A percentile compares a stretch with the other conserved stretches of the same genome.
Conservation (phyloP, 1,140 invertebrate species). For the Melanaphis sacchari region DNA sequence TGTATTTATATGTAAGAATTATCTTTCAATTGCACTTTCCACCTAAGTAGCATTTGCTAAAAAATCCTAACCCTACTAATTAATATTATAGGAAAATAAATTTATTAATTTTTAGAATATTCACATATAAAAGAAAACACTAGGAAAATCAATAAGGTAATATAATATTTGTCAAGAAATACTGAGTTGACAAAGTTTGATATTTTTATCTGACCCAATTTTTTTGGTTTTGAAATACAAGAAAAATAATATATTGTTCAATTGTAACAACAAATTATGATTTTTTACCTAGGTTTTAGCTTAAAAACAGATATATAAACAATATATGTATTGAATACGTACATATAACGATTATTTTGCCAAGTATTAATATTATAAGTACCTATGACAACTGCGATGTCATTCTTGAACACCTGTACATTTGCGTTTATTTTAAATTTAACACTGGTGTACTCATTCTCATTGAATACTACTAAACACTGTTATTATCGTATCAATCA, state of each 20-base stretch:
- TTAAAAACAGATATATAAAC: background rate
- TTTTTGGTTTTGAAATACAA: background rate
- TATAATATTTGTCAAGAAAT: background rate
- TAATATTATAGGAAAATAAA: background rate
- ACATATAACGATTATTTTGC: background rate
- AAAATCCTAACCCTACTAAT: too few species aligned
- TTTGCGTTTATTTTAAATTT: constrained; percentile 29
- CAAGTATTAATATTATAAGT: constrained; percentile 46
- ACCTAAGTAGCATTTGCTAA: too few species aligned
- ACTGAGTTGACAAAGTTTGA: background rate
- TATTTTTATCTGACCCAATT: background rate
- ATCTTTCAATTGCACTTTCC: too few species aligned
- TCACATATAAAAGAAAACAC: background rate
- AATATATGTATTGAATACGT: background rate
- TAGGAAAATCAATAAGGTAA: background rate
- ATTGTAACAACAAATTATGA: background rate
- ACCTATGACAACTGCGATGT: constrained; percentile 16
- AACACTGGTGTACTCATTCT: background rate
- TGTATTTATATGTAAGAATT: too few species aligned
- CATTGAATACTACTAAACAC: background rate
- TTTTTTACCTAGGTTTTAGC: background rate
- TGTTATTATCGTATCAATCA: background rate
- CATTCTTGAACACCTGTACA: constrained; percentile 40
- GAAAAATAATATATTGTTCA: background rate
- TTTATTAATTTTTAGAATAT: background rate